These are phyloP conservation scores for Cyprinus carpio DNA, from an alignment of 2,113 vertebrate species.

Conservation along the genomic window DNA sequence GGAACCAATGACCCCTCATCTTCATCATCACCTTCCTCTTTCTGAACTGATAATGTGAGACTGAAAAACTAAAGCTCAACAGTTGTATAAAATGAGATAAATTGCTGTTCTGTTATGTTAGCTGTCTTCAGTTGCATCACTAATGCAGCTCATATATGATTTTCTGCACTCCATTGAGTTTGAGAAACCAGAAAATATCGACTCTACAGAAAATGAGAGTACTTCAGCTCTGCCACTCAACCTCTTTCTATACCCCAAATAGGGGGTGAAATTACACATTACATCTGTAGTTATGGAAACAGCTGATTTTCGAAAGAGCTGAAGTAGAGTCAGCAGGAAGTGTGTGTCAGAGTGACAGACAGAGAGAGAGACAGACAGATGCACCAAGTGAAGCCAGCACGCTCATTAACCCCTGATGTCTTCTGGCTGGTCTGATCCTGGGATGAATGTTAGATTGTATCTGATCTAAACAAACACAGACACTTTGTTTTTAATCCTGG, in stretches of 20 bases:
- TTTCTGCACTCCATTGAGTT: background rate
- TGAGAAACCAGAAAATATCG: conserved; percentile 23
- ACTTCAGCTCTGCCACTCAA: conserved; percentile 36
- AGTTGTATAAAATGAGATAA: background rate
- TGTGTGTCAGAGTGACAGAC: background rate
- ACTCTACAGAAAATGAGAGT: conserved; percentile 54
- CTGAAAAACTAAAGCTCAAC: background rate
- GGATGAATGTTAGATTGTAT: background rate
- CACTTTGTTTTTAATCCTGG: conserved; percentile 23
- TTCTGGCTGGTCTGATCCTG: background rate
- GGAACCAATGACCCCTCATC: background rate
- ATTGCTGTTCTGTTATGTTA: background rate
- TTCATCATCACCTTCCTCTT: background rate
- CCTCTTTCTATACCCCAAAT: conserved; percentile 48
- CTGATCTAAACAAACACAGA: conserved; percentile 8
- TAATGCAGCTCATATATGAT: no score
- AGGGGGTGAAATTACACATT: conserved; percentile 49
- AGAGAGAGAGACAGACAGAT: background rate
- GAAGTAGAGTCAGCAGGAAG: conserved; percentile 2
- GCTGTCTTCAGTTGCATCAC: background rate
- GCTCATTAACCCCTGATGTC: background rate
- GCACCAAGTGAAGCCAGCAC: background rate
- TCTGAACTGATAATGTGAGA: background rate
- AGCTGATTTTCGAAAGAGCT: conserved; percentile 45
- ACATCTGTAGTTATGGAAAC: conserved; percentile 68